Evolutionary conservation across 2,797 vertebrate species (phyloP).

Genomic region (Gadopsis bispinosus): DNA sequence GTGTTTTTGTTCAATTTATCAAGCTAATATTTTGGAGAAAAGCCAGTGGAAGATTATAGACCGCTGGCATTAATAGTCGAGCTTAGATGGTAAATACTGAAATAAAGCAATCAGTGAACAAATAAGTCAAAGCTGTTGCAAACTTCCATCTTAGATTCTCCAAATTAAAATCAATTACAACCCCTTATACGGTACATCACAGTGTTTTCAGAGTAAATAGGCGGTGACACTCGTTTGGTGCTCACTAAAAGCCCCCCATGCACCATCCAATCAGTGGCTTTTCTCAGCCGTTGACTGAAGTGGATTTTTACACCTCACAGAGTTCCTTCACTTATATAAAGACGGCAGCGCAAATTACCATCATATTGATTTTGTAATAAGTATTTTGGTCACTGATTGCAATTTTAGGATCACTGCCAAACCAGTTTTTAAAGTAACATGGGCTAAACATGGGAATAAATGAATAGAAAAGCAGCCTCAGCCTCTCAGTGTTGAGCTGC

Average conservation of each 20-base stretch:
- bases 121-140: constrained; percentile 37
- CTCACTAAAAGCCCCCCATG: constrained; percentile 43
- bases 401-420: constrained; percentile 33
- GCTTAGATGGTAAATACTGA: constrained; percentile 28
- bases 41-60: constrained; percentile 33
- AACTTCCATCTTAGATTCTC: constrained; percentile 21
- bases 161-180: constrained; percentile 53
- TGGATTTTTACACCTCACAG: constrained; percentile 36
- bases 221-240: constrained; percentile 36
- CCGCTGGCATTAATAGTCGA: constrained; percentile 25
- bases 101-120: constrained; percentile 47
- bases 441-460: background rate
- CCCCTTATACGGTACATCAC: constrained; percentile 25
- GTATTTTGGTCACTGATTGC: constrained; percentile 48
- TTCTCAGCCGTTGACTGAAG: constrained; percentile 42
- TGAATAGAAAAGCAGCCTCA: background rate
- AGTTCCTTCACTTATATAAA: constrained; percentile 40
- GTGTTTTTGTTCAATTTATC: constrained; percentile 45
- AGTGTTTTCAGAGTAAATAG: constrained; percentile 42
- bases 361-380: constrained; percentile 54
- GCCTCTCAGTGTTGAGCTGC: background rate
- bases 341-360: constrained; percentile 39
- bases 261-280: constrained; percentile 48
- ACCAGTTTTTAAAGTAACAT: constrained; percentile 26
- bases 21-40: constrained; percentile 37